Base-by-base conservation (phyloP, 1,140 invertebrate genomes). In the Teleopsis dalmanni region DNA sequence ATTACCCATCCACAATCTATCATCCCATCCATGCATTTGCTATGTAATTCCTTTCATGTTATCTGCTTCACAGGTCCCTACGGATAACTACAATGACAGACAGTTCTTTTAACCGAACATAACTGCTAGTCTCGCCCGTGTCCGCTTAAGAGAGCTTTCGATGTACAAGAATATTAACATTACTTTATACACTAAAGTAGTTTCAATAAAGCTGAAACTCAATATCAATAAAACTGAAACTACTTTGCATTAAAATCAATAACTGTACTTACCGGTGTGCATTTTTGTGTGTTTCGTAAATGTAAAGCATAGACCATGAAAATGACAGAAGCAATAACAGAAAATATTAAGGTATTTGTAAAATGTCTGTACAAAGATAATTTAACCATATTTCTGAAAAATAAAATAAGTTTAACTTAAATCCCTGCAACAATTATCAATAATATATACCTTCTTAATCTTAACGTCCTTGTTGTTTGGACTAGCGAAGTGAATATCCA, bases 281-380 rank as follows among this genome's bases (percentile, higher is more conserved):
- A 91, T 36, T 71, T 68, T 47, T 79, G 74, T 14, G 85, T 74
- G 59, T 78, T 78, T 70, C 88, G 86, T 48, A 82, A 80, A 73
- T 84, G 85, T 52, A 95, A 81, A 3, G 87, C 89, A 81, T 93
- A 96, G 18, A 94, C 69, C 88, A 95, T 95, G 70, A 92, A 95
- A 41, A 88, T 78, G 38, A 95, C 78, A 3, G 91, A 94, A 14
- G 89, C 84, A 54, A 93, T 71, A 31, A 95, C 88, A 45, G 89
- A 83, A 72, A 95, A 91, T 60, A 90, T 86, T 47, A 96, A 76
- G 11, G 89, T 91, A 73, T 95, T 95, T 26, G 91, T 95, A 71
- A 96, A 96, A 73, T 95, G 88, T 55, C 83, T 78, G 73, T 95
- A 96, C 31, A 96, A 71, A 13, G 83, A 78, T n/a, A 95, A 72